Evolutionary conservation across 2,888 invertebrate genomes (phyloP).

Genomic region (Drosophila birchii): DNA sequence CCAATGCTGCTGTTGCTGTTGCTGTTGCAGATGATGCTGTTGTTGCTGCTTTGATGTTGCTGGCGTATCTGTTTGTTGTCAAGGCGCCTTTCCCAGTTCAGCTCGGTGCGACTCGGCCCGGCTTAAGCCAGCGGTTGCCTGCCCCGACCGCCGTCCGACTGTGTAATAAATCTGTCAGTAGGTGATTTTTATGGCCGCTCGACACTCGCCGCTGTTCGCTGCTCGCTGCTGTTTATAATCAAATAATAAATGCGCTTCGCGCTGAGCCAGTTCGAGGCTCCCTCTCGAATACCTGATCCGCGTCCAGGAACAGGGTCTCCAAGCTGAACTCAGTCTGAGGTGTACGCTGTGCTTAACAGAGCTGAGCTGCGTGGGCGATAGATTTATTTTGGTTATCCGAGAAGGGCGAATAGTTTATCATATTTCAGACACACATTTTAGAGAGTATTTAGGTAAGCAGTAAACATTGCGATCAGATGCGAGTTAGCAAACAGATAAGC

Average conservation of each 20-base stretch:
- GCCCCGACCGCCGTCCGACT: conserved; percentile 43
- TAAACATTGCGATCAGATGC: conserved; percentile 52
- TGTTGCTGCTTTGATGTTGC: conserved; percentile 44
- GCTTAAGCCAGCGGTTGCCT: conserved; percentile 31
- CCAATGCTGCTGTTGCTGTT: conserved; percentile 26
- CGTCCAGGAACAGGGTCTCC: conserved; percentile 25
- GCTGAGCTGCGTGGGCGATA: conserved; percentile 66
- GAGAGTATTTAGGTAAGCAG: conserved; percentile 71
- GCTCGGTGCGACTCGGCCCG: conserved; percentile 17
- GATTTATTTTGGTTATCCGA: conserved; percentile 74
- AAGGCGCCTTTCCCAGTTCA: conserved; percentile 55
- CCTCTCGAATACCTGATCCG: conserved; percentile 27
- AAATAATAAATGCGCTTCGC: conserved; percentile 78
- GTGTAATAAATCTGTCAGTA: conserved; percentile 84
- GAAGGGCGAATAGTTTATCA: conserved; percentile 71
- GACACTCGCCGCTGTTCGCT: conserved; percentile 64
- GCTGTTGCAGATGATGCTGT: conserved; percentile 37
- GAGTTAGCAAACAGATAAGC: background rate
- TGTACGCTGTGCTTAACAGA: conserved; percentile 17
- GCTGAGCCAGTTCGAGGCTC: conserved; percentile 39
- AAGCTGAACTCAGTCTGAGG: conserved; percentile 19
- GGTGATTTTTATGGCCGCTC: conserved; percentile 81
- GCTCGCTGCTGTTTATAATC: conserved; percentile 75
- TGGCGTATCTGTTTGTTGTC: conserved; percentile 77
- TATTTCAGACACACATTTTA: conserved; percentile 74